Percentiles rank a stretch among this genome's conserved stretches.
Evolutionary conservation across 2,113 vertebrate genomes (phyloP).

Genomic region (Progne subis): DNA sequence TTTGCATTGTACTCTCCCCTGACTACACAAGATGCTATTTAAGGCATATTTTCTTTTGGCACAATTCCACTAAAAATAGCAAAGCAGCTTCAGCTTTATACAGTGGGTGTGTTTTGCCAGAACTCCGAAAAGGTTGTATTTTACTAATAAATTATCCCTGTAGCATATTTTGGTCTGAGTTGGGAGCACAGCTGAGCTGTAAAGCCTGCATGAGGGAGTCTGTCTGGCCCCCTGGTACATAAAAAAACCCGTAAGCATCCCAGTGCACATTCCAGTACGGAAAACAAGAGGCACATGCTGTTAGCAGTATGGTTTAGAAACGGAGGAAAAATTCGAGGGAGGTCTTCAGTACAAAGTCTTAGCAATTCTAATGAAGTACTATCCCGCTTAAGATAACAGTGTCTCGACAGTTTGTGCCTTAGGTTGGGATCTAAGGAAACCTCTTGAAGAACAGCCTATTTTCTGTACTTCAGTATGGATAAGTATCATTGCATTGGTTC

Average conservation of each 20-base stretch:
- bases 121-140: neutral
- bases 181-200: neutral
- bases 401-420: neutral
- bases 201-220: neutral
- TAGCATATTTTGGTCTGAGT: neutral
- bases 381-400: neutral
- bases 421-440: neutral
- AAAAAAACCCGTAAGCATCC: neutral
- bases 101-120: neutral
- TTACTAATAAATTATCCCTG: neutral
- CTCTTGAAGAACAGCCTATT: neutral
- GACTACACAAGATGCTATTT: neutral
- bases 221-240: neutral
- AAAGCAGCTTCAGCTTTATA: conserved; percentile 14
- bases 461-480: neutral
- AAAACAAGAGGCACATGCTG: neutral
- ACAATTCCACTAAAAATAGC: neutral
- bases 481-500: neutral
- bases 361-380: neutral
- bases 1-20: neutral
- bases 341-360: neutral
- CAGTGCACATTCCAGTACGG: neutral
- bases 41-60: neutral
- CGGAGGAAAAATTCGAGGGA: neutral
- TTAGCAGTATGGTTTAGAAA: neutral